These are phyloP conservation scores for Engystomops pustulosus DNA, from an alignment of 2,113 vertebrate genomes.

Conservation along the genomic window DNA sequence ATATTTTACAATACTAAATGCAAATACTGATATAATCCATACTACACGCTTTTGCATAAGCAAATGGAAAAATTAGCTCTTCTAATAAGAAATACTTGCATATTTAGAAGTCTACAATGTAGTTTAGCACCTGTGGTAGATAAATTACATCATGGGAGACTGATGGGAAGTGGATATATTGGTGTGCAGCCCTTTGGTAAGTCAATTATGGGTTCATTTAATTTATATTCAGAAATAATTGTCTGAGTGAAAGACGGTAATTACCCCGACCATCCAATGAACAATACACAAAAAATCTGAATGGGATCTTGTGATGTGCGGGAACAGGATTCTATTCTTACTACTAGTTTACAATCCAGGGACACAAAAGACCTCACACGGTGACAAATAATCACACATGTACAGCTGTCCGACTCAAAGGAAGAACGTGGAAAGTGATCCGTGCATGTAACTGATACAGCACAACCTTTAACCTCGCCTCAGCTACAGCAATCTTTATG, in stretches of 20 bases:
- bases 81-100: too few species aligned
- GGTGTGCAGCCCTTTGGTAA: too few species aligned
- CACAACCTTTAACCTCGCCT: background rate
- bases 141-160: background rate
- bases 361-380: slow-evolving; percentile 42
- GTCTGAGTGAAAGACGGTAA: background rate
- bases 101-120: background rate
- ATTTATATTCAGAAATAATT: too few species aligned
- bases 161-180: background rate
- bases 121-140: background rate
- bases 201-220: background rate
- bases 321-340: background rate
- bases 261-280: background rate
- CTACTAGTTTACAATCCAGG: background rate
- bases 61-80: too few species aligned
- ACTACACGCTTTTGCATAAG: too few species aligned
- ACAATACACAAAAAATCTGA: background rate
- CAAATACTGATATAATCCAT: too few species aligned
- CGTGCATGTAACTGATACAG: slow-evolving; percentile 24
- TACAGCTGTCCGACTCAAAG: slow-evolving; percentile 40
- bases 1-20: too few species aligned
- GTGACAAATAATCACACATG: slow-evolving; percentile 48
- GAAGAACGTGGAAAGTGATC: slow-evolving; percentile 9
- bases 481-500: background rate
- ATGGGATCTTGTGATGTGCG: background rate